Conservation (phyloP, 2,888 invertebrate species). For the Hydrotaea cyrtoneurina region DNA sequence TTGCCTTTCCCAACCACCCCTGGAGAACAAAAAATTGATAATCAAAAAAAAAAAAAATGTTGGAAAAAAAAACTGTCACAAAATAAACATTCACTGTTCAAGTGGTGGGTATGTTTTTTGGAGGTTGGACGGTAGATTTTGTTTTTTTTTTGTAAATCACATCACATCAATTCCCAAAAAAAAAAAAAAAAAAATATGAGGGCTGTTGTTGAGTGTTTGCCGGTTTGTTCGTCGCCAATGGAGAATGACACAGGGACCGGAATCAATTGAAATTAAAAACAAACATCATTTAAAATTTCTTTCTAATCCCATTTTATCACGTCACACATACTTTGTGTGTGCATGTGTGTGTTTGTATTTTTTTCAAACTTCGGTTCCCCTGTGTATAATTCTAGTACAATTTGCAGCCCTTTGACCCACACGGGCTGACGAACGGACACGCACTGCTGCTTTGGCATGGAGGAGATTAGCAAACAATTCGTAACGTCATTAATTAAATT, state of each 20-base stretch:
- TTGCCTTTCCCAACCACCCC: neutral
- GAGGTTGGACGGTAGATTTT: neutral
- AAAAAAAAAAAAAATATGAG: neutral
- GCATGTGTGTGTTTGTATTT: no score
- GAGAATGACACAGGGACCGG: neutral
- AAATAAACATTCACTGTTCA: neutral
- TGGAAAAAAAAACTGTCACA: constrained; percentile 1
- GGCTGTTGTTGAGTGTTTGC: neutral
- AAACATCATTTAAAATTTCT: constrained; percentile 19
- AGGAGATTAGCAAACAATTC: constrained; percentile 21
- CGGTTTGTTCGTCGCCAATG: neutral
- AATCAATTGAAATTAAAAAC: constrained; percentile 15
- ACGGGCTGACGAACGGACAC: neutral
- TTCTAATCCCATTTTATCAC: constrained; percentile 29
- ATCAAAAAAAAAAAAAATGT: neutral
- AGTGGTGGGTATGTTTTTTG: neutral
- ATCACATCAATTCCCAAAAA: neutral
- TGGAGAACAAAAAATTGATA: neutral
- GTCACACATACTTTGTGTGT: neutral
- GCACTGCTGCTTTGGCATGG: neutral
- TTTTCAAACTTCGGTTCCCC: neutral
- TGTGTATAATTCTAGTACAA: neutral
- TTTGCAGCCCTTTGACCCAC: neutral
- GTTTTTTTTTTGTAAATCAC: neutral
- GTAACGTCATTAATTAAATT: constrained; percentile 30